Percentiles rank a stretch among this genome's conserved stretches.
Conservation (phyloP, 2,797 vertebrate species). For the Antennarius maculatus region DNA sequence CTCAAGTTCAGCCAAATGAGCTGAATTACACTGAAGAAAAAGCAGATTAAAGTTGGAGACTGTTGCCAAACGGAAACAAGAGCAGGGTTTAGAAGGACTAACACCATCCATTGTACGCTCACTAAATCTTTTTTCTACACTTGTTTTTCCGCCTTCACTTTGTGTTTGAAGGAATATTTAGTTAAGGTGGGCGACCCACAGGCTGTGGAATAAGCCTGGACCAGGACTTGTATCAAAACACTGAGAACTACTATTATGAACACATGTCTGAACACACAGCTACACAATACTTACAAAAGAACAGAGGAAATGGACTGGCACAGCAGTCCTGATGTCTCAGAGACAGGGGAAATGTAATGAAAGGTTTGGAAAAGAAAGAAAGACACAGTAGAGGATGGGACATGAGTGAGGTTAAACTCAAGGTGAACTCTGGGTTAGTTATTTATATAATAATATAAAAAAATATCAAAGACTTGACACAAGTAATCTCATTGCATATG, state of each 20-base stretch:
- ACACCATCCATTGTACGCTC: slow-evolving; percentile 12
- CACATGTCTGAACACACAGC: slow-evolving; percentile 44
- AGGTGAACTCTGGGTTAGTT: slow-evolving; percentile 37
- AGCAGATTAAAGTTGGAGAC: slow-evolving; percentile 51
- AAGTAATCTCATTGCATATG: not conserved
- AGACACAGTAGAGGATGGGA: slow-evolving; percentile 52
- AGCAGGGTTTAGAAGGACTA: slow-evolving; percentile 28
- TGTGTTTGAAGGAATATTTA: slow-evolving; percentile 8
- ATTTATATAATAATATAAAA: too few relatives aligned
- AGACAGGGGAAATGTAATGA: slow-evolving; percentile 57
- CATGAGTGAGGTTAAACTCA: slow-evolving; percentile 47
- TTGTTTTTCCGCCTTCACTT: slow-evolving; percentile 4
- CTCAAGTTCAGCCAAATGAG: slow-evolving; percentile 45
- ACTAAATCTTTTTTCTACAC: slow-evolving; percentile 15
- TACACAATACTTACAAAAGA: slow-evolving; percentile 94
- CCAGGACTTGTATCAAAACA: slow-evolving; percentile 13
- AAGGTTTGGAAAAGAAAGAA: slow-evolving; percentile 42
- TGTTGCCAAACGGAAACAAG: slow-evolving; percentile 42
- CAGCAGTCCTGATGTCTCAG: slow-evolving; percentile 93
- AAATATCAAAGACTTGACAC: not conserved
- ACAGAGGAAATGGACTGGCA: slow-evolving; percentile 99
- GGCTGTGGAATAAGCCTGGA: slow-evolving; percentile 5
- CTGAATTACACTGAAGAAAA: slow-evolving; percentile 44
- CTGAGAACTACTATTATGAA: slow-evolving; percentile 27
- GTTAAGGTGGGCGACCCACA: slow-evolving; percentile 13